Evolutionary conservation across 2,888 invertebrate genomes (phyloP), one percentile per base, ranked within the genome.

Genomic region (Oscheius sp.): DNA sequence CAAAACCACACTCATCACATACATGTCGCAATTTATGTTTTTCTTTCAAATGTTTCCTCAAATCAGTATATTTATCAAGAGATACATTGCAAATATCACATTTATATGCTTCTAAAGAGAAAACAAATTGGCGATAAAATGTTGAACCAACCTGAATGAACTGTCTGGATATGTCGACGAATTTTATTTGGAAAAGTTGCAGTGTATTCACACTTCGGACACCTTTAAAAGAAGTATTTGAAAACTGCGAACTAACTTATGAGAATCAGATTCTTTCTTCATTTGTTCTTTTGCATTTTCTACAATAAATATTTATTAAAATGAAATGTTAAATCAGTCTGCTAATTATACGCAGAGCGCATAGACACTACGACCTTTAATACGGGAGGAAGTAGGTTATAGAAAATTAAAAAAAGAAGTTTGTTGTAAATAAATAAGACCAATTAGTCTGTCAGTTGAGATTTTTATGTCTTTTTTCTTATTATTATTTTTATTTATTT

Each of bases 1-100:
- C 50, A 44, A 44, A 71, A 0, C 44, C 36, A 44, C 76, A 76
- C 12, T 63, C 14, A 0, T 57, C 26, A 32, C 77, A 77, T 20
- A 57, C 57, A 41, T 74, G 72, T 17, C 26, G 2, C 4, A 62
- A 33, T 36, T 68, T 63, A 38, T 77, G 74, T 12, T 14, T 1
- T 17, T 20, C 32, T n/a, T 54, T 44, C 2, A 24, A 24, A 33
- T 77, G 77, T 4, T 49, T 41, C 38, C 70, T 36, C 41, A 68
- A 38, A 14, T 72, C 56, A 30, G n/a, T 6, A 9, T 51, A 54
- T 3, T 38, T 57, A 30, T 62, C 49, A 26, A 74, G 71, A 4
- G 22, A 5, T 22, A 33, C 38, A 4, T 14, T 12, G 26, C 77
- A 77, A 17, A 17, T 30, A 9, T 28, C 28, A 30, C 67, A 67